A percentile compares a stretch with the other conserved stretches of the same genome.
Conservation (phyloP, 2,113 vertebrate genomes). For the Euleptes europaea region DNA sequence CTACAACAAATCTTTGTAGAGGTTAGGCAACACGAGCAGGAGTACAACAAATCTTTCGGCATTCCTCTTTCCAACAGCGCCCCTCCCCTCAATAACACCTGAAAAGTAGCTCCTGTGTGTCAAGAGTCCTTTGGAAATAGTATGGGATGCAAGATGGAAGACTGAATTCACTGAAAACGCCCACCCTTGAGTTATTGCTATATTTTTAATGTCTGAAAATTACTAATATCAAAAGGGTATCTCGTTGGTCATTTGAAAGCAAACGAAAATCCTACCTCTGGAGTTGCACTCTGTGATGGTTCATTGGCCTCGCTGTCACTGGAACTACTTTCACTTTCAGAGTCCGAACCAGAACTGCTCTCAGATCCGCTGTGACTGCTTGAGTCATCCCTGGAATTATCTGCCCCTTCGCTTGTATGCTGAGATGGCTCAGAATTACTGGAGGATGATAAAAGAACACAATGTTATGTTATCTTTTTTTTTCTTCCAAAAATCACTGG, state of each 20-base stretch:
- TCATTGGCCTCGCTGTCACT: constrained; percentile 97
- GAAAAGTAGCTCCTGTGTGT: no score
- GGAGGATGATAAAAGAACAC: constrained; percentile 25
- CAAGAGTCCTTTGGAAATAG: no score
- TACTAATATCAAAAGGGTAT: no score
- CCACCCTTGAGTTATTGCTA: no score
- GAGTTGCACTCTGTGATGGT: constrained; percentile 87
- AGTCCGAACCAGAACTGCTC: constrained; percentile 97
- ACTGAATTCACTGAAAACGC: no score
- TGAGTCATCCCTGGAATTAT: constrained; percentile 92
- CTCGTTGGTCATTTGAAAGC: not conserved
- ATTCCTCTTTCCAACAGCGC: no score
- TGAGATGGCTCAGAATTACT: constrained; percentile 85
- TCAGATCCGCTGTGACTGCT: constrained; percentile 97
- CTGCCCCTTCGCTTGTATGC: constrained; percentile 90
- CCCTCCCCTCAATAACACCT: no score
- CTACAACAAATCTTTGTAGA: no score
- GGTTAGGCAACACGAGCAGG: no score
- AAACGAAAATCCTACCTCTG: constrained; percentile 80
- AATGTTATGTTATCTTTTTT: not conserved
- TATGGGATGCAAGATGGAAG: no score
- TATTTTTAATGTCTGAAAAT: no score
- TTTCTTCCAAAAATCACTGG: not conserved
- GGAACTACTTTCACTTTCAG: constrained; percentile 97
- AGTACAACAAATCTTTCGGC: no score